Conservation (phyloP, 2,888 invertebrate genomes). For the Eucera pruinosa region DNA sequence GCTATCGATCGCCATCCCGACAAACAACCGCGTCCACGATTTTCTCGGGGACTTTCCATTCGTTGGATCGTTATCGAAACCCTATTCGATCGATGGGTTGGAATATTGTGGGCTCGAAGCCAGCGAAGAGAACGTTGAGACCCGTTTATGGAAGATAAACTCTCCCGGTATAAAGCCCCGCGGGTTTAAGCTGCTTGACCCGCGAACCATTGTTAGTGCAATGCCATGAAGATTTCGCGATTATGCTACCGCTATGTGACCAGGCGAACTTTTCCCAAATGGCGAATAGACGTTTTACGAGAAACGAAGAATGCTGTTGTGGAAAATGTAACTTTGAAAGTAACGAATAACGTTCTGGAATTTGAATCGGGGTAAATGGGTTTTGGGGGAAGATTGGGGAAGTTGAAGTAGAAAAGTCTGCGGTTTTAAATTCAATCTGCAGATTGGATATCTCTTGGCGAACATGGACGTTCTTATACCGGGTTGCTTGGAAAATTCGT, state of each 20-base stretch:
- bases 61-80: slow-evolving; percentile 39
- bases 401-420: background rate
- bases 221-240: slow-evolving; percentile 8
- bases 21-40: slow-evolving; percentile 35
- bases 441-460: background rate
- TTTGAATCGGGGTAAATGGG: background rate
- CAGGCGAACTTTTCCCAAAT: background rate
- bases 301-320: background rate
- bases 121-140: background rate
- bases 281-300: background rate
- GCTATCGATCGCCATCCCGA: slow-evolving; percentile 34
- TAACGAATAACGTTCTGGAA: background rate
- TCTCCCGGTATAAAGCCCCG: slow-evolving; percentile 38
- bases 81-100: slow-evolving; percentile 1
- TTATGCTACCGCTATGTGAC: background rate
- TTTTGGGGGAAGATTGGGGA: background rate
- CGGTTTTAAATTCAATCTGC: background rate
- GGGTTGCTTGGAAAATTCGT: no score
- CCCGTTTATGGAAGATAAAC: slow-evolving; percentile 46
- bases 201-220: background rate
- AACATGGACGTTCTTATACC: no score
- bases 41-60: slow-evolving; percentile 6
- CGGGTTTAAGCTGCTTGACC: slow-evolving; percentile 40
- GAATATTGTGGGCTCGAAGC: background rate
- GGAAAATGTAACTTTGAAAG: background rate